Evolutionary conservation across 2,113 vertebrate species (phyloP), one percentile per base, ranked within the genome.

Genomic region (Tychaedon coryphoeus): DNA sequence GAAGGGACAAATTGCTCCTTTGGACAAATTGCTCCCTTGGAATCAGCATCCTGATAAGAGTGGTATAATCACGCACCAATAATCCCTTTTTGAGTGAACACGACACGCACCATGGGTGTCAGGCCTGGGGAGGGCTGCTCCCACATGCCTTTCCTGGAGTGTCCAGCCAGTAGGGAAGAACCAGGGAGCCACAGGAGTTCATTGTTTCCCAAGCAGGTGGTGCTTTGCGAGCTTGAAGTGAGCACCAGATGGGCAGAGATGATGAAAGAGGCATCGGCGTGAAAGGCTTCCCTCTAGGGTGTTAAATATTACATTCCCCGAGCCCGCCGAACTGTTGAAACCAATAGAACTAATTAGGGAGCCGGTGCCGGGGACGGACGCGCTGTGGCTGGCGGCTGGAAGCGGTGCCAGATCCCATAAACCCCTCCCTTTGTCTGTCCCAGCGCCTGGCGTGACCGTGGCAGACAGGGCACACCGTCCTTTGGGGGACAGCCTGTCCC

Each of bases 231-330:
- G 93, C 95, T 97, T 92, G 75, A 96, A 97, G 94, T 83, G 93
- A 93, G 88, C 72, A 94, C 96, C 96, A 97, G 96, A 97, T 97
- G 98, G 97, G 94, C 94, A 96, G 95, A 96, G 90, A 96, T 93
- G 96, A 97, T 97, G 97, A 97, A 97, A 98, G 97, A 97, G 72
- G 80, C 93, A 96, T 93, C 45, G 31, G 54, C 50, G 86, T 93
- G 95, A 96, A 97, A 93, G 92, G 77, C 86, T 92, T 95, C 81
- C 93, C 96, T 96, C 96, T 84, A 50, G 91, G 95, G 96, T 97
- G 95, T 97, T 97, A 94, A 97, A 97, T 97, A 97, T 97, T 97
- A 87, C 97, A 97, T 96, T 95, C 65, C 16, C 86, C 36, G 66
- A 70, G 92, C 75, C 92, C 33, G 10, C 16, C 31, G 91, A 96